Evolutionary conservation across 2,113 vertebrate species (phyloP), one percentile per base, ranked within the genome.

Genomic region (Silurus asotus): DNA sequence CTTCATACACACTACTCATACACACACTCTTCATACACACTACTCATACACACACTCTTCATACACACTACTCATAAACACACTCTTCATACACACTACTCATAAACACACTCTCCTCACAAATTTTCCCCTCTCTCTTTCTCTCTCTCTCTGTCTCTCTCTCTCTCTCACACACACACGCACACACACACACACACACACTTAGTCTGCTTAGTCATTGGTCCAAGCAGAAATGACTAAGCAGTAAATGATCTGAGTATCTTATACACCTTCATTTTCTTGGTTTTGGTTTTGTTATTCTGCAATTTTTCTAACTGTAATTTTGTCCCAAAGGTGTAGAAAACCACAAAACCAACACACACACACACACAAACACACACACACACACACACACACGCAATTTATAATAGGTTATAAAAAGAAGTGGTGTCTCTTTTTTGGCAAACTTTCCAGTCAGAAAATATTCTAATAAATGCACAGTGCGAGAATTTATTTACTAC

Each of bases 401-500:
- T n/a, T n/a, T 83, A 86, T 51, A 81, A 82, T 56, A 87, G 48
- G 8, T 72, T 20, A 25, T 61, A 51, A 74, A 56, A 37, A 37
- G 28, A 37, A 25, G 7, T 23, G 62, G 20, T 20, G 20, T 48
- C 23, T 8, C 28, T 37, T 37, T 37, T 83, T 69, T 72, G 69
- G 53, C 53, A 88, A 88, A 58, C 11, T 78, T 67, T 86, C 67
- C 82, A 83, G 67, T 76, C 85, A 81, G 51, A 64, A 82, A 85
- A 69, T 62, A 78, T 62, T 81, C 77, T 70, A 85, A 88, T 88
- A 81, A 77, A 84, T 84, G 85, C 74, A 77, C 79, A 81, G 64
- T 20, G 53, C 51, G 53, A 64, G 61, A 89, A 84, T 55, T 87
- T 89, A 85, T 89, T 89, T 89, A 89, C 83, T 82, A 82, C 58